phyloP scores from a whole-genome alignment of 1,140 invertebrate genomes.

The Oncopodura yosiiana region DNA sequence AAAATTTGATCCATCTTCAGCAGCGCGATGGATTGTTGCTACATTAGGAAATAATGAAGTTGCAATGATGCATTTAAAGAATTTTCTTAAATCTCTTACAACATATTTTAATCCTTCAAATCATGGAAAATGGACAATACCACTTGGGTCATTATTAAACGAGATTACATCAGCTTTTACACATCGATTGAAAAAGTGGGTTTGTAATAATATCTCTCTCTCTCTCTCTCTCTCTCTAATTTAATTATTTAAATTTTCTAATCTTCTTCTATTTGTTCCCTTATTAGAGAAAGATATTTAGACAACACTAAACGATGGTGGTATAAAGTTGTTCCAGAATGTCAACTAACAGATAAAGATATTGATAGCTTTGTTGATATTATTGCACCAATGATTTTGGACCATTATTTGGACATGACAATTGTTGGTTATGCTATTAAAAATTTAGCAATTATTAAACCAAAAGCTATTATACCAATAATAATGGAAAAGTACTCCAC shows the following conservation, averaged over 20 bases:
- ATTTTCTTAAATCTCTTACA: conserved; percentile 71
- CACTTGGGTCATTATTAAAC: conserved; percentile 51
- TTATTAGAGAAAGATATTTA: conserved; percentile 50
- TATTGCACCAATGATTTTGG: conserved; percentile 56
- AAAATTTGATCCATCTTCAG: conserved; percentile 47
- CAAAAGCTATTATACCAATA: conserved; percentile 70
- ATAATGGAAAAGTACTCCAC: conserved; percentile 65
- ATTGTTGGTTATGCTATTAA: conserved; percentile 60
- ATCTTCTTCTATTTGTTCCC: conserved; percentile 16
- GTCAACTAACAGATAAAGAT: conserved; percentile 66
- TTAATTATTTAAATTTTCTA: neutral
- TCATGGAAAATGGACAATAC: conserved; percentile 61
- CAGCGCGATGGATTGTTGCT: conserved; percentile 60
- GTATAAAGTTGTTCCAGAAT: conserved; percentile 52
- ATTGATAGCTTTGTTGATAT: conserved; percentile 70
- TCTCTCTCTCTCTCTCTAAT: neutral
- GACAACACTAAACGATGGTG: conserved; percentile 54
- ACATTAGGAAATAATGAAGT: conserved; percentile 48
- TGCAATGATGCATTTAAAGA: conserved; percentile 62
- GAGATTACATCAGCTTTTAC: conserved; percentile 52
- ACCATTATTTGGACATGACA: conserved; percentile 56
- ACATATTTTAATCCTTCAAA: conserved; percentile 87
- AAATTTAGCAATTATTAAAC: conserved; percentile 64
- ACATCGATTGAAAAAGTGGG: conserved; percentile 48
- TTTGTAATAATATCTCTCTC: conserved; percentile 2